Conservation (phyloP, 2,113 vertebrate species). For the Zootoca vivipara region DNA sequence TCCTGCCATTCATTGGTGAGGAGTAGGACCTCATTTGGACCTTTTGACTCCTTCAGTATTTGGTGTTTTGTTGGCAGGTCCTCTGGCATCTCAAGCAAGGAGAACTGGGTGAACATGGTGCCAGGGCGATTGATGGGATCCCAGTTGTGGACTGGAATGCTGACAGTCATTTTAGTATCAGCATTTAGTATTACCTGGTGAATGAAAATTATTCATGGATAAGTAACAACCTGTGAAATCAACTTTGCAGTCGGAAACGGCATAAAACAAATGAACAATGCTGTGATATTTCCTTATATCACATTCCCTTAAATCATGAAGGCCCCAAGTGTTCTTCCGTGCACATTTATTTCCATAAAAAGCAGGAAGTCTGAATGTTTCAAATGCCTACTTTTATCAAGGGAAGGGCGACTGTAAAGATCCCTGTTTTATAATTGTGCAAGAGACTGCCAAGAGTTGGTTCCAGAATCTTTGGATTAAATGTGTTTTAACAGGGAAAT, state of each 20-base stretch:
- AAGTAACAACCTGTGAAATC: not conserved
- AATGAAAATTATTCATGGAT: not conserved
- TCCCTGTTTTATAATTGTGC: not conserved
- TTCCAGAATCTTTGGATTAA: slow-evolving; percentile 3
- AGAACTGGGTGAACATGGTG: too few species aligned
- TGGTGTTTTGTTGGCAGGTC: too few species aligned
- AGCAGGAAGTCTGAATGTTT: not conserved
- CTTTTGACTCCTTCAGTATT: too few species aligned
- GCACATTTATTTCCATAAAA: not conserved
- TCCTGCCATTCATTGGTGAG: too few species aligned
- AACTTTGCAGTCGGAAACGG: not conserved
- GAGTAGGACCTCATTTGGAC: too few species aligned
- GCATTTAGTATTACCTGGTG: not conserved
- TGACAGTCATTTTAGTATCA: not conserved
- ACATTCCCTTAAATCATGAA: not conserved
- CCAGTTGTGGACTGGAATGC: not conserved
- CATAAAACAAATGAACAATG: not conserved
- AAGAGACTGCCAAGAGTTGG: not conserved
- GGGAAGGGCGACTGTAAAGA: not conserved
- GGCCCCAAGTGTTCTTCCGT: not conserved
- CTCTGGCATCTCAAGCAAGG: too few species aligned
- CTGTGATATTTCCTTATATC: not conserved
- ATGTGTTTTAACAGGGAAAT: not conserved
- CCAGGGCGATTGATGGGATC: too few species aligned
- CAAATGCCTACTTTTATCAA: not conserved